Evolutionary conservation across 2,888 invertebrate genomes (phyloP), one percentile per base, ranked within the genome.

Genomic region (Papilio protenor): DNA sequence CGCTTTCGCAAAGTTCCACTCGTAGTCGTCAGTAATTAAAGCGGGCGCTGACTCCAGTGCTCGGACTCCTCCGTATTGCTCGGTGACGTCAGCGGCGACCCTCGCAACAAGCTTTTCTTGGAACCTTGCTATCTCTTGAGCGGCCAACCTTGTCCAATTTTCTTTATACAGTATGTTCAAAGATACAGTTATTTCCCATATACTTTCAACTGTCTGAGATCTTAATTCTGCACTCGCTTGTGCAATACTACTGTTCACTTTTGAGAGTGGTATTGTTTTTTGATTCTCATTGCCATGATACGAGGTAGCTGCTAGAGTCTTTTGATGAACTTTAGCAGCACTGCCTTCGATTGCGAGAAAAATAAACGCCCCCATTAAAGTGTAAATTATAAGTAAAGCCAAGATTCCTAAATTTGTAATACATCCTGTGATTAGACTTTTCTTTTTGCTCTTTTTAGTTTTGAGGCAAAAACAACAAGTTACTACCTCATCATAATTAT

Each of bases 141-240:
- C 97, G 1, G 97, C 98, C 83, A 97, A 94, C 86, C 96, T 95
- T 71, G 98, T 98, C 98, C 98, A 98, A 90, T 98, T 98, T 86
- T 97, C 97, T 86, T 97, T 96, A 89, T 98, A 98, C 76, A 98
- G 95, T 85, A 98, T 97, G 89, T 98, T 98, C 81, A 98, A 92
- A 70, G 96, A 97, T 79, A 97, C 97, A 1, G 98, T 98, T 76
- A 98, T 97, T 89, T 98, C 97, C 98, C 98, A 98, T 86, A 98
- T 97, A 87, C 97, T 98, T 91, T 98, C 97, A n/a, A 98, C 98
- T 12, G 98, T 97, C 85, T 94, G 94, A 0, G 95, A 92, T 79
- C 95, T 87, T 72, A 94, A 82, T 80, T 95, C 94, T 5, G 92
- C 91, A 82, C 92, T 94, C 0, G 93, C 93, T 81, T 93, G 94